Conservation (phyloP, 2,113 vertebrate species). For the Scomber japonicus region DNA sequence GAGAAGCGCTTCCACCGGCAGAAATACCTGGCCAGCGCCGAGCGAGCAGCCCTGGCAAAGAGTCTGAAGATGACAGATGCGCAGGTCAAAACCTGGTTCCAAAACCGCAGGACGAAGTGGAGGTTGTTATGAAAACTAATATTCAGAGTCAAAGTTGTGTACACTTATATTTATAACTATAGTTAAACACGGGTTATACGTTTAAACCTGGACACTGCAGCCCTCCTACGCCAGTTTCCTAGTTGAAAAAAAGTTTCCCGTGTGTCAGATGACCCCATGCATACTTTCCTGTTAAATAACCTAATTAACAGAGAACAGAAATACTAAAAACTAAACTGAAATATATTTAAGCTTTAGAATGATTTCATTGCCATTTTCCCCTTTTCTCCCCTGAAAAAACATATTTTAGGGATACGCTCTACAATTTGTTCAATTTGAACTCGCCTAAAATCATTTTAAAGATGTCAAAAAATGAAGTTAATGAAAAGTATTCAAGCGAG, state of each 20-base stretch:
- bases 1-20: slow-evolving; percentile 98
- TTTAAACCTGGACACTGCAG: background rate
- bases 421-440: background rate
- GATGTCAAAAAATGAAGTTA: background rate
- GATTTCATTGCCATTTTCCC: background rate
- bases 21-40: slow-evolving; percentile 97
- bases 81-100: slow-evolving; percentile 92
- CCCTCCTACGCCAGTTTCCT: too few relatives aligned
- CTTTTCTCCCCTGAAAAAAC: background rate
- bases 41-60: slow-evolving; percentile 94
- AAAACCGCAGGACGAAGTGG: slow-evolving; percentile 90
- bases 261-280: background rate
- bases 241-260: background rate
- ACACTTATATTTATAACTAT: rapidly evolving
- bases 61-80: slow-evolving; percentile 98
- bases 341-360: background rate
- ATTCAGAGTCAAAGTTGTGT: background rate
- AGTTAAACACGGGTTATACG: rapidly evolving
- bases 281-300: slow-evolving; percentile 46
- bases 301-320: slow-evolving; percentile 18
- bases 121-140: slow-evolving; percentile 83
- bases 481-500: background rate
- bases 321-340: background rate
- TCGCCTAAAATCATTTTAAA: background rate
- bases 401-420: background rate